Base-by-base conservation (phyloP, 2,113 vertebrate genomes). In the Perca schrenkii region DNA sequence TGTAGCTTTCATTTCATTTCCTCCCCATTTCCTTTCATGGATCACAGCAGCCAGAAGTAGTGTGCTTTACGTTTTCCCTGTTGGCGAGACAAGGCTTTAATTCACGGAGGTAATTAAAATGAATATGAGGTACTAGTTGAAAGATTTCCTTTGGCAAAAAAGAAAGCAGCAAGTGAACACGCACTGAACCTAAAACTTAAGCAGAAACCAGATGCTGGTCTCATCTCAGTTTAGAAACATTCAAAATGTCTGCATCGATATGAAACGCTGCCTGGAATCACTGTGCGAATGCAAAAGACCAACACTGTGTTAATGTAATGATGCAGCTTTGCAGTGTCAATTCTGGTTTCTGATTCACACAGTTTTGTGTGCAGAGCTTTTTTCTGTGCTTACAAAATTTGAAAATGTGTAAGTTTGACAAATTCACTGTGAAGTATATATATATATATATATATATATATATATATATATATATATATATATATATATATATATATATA, bases 21-120 rank as follows among this genome's bases (percentile, higher is more conserved):
- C 31, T 79, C 28, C 28, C 28, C 34, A 49, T 77, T 69, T 80
- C 68, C n/a, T 61, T 83, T 87, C 46, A 86, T 72, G 52, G 74
- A 65, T 79, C 80, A 66, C 79, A 80, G 34, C 68, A 84, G 83
- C 67, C 75, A 75, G 64, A 75, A 70, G 62, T 34, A 56, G 49
- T 50, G 47, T 67, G 83, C 1, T 34, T 58, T 69, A 25, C 36
- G 66, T 78, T 74, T 14, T 80, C 54, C 25, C 47, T 79, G 63
- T 60, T 71, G 58, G 71, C 62, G 60, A 21, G 15, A 43, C 19
- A 1, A 4, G 49, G 28, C 49, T 88, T 86, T 52, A n/a, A 74
- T 64, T 79, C 43, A 22, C 74, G 68, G 67, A 82, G 49, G 72
- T 31, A 88, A 75, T 84, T 72, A 79, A 65, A 88, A 66, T 17